Percentiles rank a stretch among this genome's conserved stretches.
These are phyloP conservation scores for Rhynchopsitta pachyrhyncha DNA, from an alignment of 2,113 vertebrate genomes.

Conservation along the genomic window DNA sequence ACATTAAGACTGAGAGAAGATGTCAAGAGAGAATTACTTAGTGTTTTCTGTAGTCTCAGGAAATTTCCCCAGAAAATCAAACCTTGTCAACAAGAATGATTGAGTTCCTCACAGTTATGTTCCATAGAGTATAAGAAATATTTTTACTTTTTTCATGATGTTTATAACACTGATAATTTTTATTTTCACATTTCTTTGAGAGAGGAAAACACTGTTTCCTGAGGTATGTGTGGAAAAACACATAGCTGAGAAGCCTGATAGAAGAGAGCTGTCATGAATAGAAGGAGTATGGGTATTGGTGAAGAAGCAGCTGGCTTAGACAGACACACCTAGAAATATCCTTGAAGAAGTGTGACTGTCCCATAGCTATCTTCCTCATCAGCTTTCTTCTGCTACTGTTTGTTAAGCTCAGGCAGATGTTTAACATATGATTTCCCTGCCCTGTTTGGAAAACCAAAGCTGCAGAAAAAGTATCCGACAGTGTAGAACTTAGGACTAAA, in stretches of 20 bases:
- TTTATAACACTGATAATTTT: background rate
- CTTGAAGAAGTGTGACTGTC: background rate
- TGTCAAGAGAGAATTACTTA: background rate
- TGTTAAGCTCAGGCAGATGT: background rate
- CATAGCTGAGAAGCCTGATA: background rate
- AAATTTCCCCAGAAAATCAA: background rate
- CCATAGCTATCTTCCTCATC: background rate
- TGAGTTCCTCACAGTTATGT: background rate
- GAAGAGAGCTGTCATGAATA: background rate
- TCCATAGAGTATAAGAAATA: background rate
- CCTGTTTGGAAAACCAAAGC: background rate
- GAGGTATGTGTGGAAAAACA: background rate
- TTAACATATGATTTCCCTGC: background rate
- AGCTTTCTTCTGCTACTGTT: background rate
- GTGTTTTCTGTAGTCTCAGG: background rate
- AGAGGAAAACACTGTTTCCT: background rate
- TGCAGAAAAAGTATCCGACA: background rate
- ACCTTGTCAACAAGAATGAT: background rate
- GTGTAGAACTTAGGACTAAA: background rate
- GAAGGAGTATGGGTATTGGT: background rate
- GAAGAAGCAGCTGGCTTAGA: background rate
- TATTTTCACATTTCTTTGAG: background rate
- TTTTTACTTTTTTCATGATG: background rate
- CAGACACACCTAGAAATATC: background rate
- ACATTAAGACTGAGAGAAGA: background rate